These are phyloP conservation scores for Sycobia sp. DNA, from an alignment of 1,140 invertebrate species.

Conservation along the genomic window DNA sequence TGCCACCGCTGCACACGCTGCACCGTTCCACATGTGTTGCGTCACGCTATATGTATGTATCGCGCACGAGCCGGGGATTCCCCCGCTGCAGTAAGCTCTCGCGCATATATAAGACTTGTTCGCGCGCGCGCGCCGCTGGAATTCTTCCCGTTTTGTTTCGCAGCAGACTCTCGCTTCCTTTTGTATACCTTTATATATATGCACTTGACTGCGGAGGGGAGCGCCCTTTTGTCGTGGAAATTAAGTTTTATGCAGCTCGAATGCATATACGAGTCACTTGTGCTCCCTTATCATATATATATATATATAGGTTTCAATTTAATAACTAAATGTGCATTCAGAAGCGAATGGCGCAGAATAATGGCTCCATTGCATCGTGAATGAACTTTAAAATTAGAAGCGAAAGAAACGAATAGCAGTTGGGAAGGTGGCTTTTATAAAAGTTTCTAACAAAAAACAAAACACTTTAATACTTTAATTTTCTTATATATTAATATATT, in stretches of 20 bases:
- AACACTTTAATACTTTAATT: too few relatives aligned
- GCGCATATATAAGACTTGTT: too few relatives aligned
- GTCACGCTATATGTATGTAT: constrained; percentile 23
- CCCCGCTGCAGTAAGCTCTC: constrained; percentile 26
- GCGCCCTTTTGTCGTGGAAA: constrained; percentile 19
- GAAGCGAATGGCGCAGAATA: too few relatives aligned
- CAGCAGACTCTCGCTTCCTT: constrained; percentile 3
- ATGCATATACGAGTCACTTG: constrained; percentile 3
- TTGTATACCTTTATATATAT: constrained; percentile 26
- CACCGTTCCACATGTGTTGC: constrained; percentile 33
- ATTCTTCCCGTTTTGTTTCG: constrained; percentile 30
- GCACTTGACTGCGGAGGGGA: constrained; percentile 18
- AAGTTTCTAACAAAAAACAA: too few relatives aligned
- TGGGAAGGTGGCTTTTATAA: too few relatives aligned
- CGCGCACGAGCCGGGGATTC: constrained; percentile 19
- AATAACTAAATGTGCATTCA: too few relatives aligned
- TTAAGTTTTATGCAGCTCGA: constrained; percentile 31
- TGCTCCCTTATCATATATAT: not conserved
- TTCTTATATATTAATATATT: too few relatives aligned
- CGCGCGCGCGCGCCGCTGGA: constrained; percentile 14
- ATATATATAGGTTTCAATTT: too few relatives aligned
- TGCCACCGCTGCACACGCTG: not conserved
- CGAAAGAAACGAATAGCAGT: too few relatives aligned
- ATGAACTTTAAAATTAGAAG: too few relatives aligned
- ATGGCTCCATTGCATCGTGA: too few relatives aligned